A percentile compares a stretch with the other conserved stretches of the same genome.
Conservation (phyloP, 2,113 vertebrate species). For the Ictidomys tridecemlineatus region DNA sequence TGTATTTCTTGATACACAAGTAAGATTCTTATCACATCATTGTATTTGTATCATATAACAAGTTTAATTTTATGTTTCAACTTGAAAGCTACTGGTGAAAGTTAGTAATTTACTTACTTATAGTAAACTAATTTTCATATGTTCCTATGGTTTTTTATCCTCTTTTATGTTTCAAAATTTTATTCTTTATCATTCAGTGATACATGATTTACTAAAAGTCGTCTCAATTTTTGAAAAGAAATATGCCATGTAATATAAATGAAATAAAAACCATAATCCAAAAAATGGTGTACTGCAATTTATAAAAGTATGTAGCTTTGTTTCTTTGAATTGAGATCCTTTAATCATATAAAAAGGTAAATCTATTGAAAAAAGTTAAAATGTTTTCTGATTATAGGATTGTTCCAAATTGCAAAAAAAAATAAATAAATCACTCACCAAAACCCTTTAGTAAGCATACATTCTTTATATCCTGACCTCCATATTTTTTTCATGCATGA, state of each 20-base stretch:
- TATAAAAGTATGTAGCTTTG: background rate
- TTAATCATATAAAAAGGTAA: background rate
- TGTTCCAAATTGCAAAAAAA: slow-evolving; percentile 77
- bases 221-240: background rate
- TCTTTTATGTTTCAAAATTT: background rate
- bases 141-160: background rate
- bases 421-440: slow-evolving; percentile 46
- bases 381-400: slow-evolving; percentile 19
- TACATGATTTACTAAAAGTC: background rate
- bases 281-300: background rate
- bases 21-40: background rate
- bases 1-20: background rate
- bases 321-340: background rate
- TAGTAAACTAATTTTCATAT: background rate
- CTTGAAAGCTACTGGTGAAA: background rate
- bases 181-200: background rate
- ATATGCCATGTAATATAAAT: background rate
- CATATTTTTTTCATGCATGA: slow-evolving; percentile 85
- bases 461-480: slow-evolving; percentile 82
- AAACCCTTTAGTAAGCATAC: slow-evolving; percentile 79
- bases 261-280: background rate
- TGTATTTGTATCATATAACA: background rate
- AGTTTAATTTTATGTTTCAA: background rate
- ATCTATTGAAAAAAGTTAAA: slow-evolving; percentile 39
- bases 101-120: background rate